A percentile compares a stretch with the other conserved stretches of the same genome.
Conservation (phyloP, 2,113 vertebrate genomes). For the Nanorana parkeri region DNA sequence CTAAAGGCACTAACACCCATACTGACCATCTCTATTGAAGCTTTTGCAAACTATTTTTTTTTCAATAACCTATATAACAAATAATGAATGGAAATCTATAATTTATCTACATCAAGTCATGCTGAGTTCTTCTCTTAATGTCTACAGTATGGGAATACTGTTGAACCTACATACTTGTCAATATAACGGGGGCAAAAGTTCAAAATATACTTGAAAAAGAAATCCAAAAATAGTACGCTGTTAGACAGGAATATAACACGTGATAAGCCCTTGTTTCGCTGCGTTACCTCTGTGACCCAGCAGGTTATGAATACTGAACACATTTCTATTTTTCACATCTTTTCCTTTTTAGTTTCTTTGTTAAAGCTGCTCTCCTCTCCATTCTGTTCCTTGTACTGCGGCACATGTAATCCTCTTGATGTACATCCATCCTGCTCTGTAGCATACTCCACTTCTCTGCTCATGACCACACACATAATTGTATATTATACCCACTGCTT, state of each 20-base stretch:
- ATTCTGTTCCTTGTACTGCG: conserved; percentile 7
- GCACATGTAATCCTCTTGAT: conserved; percentile 17
- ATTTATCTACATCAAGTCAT: too few species aligned
- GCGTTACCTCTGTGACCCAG: conserved; percentile 20
- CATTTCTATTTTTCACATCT: not conserved
- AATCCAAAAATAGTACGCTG: not conserved
- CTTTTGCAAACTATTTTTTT: too few species aligned
- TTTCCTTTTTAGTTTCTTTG: not conserved
- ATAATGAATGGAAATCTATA: too few species aligned
- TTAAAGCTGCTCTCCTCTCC: conserved; percentile 37
- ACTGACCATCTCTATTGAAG: too few species aligned
- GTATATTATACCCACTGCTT: not conserved
- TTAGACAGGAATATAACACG: not conserved
- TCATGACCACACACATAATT: conserved; percentile 7
- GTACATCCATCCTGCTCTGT: conserved; percentile 25
- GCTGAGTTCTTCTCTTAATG: too few species aligned
- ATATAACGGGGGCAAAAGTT: conserved; percentile 16
- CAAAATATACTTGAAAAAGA: conserved; percentile 14
- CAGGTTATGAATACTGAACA: conserved; percentile 10
- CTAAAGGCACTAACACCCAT: too few species aligned
- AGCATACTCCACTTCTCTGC: not conserved
- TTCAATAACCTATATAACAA: too few species aligned
- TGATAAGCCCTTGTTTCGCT: conserved; percentile 29
- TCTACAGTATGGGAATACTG: not conserved
- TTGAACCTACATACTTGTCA: not conserved